Evolutionary conservation across 2,113 vertebrate species (phyloP).

Genomic region (Dinomys branickii): DNA sequence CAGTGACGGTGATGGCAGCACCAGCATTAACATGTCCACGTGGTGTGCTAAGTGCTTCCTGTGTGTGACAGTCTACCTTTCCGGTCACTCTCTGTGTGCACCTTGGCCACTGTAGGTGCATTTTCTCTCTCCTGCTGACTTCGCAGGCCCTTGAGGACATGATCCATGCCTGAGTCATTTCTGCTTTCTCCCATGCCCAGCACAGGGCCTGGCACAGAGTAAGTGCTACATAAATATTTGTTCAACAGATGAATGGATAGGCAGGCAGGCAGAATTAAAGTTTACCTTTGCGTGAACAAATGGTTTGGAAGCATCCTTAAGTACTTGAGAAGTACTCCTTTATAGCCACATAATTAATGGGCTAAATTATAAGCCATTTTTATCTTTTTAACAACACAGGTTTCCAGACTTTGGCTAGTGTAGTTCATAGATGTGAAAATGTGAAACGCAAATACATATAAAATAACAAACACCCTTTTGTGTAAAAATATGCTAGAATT

Average conservation of each 20-base stretch:
- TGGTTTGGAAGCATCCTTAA: slow-evolving; percentile 68
- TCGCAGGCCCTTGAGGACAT: slow-evolving; percentile 20
- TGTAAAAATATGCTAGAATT: slow-evolving; percentile 13
- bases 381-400: slow-evolving; percentile 32
- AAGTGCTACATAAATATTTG: slow-evolving; percentile 73
- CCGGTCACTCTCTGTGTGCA: background rate
- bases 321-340: slow-evolving; percentile 66
- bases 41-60: background rate
- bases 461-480: background rate
- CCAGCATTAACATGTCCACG: background rate
- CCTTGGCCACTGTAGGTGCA: background rate
- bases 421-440: background rate
- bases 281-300: slow-evolving; percentile 75
- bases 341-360: slow-evolving; percentile 59
- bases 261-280: slow-evolving; percentile 55
- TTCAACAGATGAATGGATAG: slow-evolving; percentile 59
- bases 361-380: slow-evolving; percentile 59
- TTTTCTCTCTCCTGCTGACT: background rate
- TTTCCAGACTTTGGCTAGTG: slow-evolving; percentile 1
- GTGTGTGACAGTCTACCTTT: background rate
- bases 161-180: slow-evolving; percentile 47
- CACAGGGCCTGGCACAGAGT: slow-evolving; percentile 62
- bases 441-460: slow-evolving; percentile 21
- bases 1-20: background rate
- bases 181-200: slow-evolving; percentile 47